Base-by-base conservation (phyloP, 2,888 invertebrate genomes). In the Hedychridium roseum region DNA sequence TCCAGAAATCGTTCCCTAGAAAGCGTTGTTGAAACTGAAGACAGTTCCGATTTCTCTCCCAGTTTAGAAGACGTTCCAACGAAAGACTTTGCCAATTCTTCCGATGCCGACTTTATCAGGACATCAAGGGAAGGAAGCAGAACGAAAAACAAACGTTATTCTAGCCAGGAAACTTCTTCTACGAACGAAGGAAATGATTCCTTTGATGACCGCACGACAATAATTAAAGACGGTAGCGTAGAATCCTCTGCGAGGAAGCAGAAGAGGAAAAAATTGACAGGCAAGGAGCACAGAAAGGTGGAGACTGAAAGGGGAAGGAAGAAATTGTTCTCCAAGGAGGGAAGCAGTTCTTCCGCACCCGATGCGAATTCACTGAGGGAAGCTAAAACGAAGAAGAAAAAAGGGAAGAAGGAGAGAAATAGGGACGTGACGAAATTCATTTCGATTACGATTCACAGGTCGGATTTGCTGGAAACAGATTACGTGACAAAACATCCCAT, bases 401-500 rank as follows among this genome's bases (percentile, higher is more conserved):
- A 47, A 27, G 54, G 48, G 18, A 56, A 54, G 5, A 47, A 57
- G n/a, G 43, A 54, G 26, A 36, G 41, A 5, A 23, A 38, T 3
- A 30, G 46, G 9, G 54, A 60, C 1, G 46, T 55, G 6, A 28
- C 54, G 1, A 75, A 78, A 48, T 77, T 83, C 36, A 72, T 84
- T 27, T 82, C 82, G 2, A 72, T 86, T 18, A 80, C 77, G 12
- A 71, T 88, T 44, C 86, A 87, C 64, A 78, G 81, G 52, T 82
- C 83, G 5, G 87, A 88, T 71, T 79, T 81, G 62, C 76, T 88
- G 11, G 81, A 84, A 59, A 76, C 84, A 37, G 84, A 86, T 74
- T 82, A 84, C 46, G 74, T 82, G 36, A 82, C 86, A 14, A 74
- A 82, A 39, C 85, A 87, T 74, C 88, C 88, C 1, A 80, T 86